Conservation (phyloP, 2,888 invertebrate genomes). For the Pinctada fucata region DNA sequence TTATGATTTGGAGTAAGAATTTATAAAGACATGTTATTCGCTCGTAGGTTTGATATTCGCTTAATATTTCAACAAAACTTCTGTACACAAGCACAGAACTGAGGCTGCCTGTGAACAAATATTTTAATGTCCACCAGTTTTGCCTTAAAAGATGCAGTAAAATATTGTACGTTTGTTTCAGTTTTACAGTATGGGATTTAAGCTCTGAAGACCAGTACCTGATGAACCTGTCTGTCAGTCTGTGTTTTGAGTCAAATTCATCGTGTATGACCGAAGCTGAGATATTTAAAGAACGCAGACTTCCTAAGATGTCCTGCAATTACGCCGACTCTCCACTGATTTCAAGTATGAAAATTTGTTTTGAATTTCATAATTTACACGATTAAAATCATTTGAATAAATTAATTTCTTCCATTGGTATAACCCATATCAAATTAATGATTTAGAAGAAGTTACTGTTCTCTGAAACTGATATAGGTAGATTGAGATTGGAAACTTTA, state of each 20-base stretch:
- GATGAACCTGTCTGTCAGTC: constrained; percentile 42
- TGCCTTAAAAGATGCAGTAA: too few species aligned
- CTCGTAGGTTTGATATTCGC: neutral
- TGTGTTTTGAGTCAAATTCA: constrained; percentile 40
- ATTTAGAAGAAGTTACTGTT: too few species aligned
- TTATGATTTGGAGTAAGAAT: too few species aligned
- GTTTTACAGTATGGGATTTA: constrained; percentile 45
- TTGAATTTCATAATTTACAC: neutral
- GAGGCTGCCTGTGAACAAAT: too few species aligned
- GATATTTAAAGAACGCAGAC: constrained; percentile 35
- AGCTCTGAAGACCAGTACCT: constrained; percentile 43
- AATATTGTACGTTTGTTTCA: constrained; percentile 10
- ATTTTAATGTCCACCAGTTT: too few species aligned
- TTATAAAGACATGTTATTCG: neutral
- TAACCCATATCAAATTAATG: too few species aligned
- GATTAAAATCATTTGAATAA: neutral
- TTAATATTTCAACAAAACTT: too few species aligned
- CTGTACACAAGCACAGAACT: too few species aligned
- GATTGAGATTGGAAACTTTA: too few species aligned
- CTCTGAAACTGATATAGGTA: too few species aligned
- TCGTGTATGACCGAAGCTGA: constrained; percentile 31
- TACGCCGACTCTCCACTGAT: constrained; percentile 29
- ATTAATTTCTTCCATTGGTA: neutral
- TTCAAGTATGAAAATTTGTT: neutral
- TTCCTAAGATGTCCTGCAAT: constrained; percentile 44